phyloP scores from a whole-genome alignment of 1,140 invertebrate genomes.

The Heliconius nattereri region DNA sequence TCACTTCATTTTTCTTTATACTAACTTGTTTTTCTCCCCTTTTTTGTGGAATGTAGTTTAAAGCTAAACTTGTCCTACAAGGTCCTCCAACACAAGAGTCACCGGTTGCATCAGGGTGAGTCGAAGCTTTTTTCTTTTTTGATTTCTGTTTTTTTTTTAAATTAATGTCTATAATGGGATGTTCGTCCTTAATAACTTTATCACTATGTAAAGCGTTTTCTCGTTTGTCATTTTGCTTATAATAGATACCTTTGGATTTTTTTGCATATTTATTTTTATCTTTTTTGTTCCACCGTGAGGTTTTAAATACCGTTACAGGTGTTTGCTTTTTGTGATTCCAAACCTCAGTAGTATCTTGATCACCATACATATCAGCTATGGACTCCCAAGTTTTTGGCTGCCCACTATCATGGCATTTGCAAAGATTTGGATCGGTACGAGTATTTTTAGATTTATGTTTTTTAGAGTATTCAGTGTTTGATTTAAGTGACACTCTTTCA shows the following conservation, averaged over 20 bases:
- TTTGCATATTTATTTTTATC: slow-evolving; percentile 23
- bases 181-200: background rate
- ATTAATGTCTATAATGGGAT: slow-evolving; percentile 16
- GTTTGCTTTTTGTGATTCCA: slow-evolving; percentile 10
- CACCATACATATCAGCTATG: slow-evolving; percentile 26
- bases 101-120: slow-evolving; percentile 11
- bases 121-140: background rate
- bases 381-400: slow-evolving; percentile 26
- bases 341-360: slow-evolving; percentile 26
- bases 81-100: slow-evolving; percentile 6
- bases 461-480: slow-evolving; percentile 21
- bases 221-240: background rate
- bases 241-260: slow-evolving; percentile 32
- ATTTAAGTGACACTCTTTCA: slow-evolving; percentile 27
- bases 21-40: background rate
- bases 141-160: background rate
- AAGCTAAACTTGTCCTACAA: background rate
- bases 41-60: background rate
- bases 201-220: background rate
- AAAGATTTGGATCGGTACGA: background rate
- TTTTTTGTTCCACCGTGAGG: background rate
- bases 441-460: slow-evolving; percentile 1
- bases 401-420: background rate
- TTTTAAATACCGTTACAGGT: background rate
- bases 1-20: slow-evolving; percentile 4